Base-by-base conservation (phyloP, 2,888 invertebrate species). In the Drosophila setosimentum region DNA sequence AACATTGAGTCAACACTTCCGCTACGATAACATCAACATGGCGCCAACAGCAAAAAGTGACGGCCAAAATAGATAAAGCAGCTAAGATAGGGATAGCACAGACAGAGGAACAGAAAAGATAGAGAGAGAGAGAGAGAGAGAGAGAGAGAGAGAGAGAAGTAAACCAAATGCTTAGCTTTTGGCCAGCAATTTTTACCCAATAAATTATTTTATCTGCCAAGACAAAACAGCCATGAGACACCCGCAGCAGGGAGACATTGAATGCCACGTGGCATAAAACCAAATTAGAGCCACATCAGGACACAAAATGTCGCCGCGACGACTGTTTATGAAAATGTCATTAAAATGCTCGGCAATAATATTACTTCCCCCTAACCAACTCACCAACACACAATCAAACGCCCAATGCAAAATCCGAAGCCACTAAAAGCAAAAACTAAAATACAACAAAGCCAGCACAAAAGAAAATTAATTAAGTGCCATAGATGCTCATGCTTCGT, bases 1-100 rank as follows among this genome's bases (percentile, higher is more conserved):
- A 88, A 87, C 87, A 88, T 87, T 88, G 88, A 87, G 87, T 88
- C 87, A 87, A 87, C 87, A 87, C 87, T 87, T 87, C 88, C 87
- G 88, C 78, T 76, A 73, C 77, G 88, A 88, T 88, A 87, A 83
- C 87, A 87, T 87, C 87, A 87, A 78, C 83, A 83, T 87, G 87
- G 87, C 87, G 87, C 87, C 87, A 87, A 83, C 83, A 81, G 78
- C 80, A 69, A 73, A 73, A 76, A 80, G 69, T 82, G 75, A 68
- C 75, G 71, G 78, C 82, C 83, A 82, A 81, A 79, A 86, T 79
- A 85, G 87, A 87, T 87, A 85, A 86, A 77, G 70, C 79, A 68
- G 61, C 64, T 59, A 24, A 84, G 87, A 87, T 86, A 86, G 82
- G 40, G 45, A 67, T 66, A 66, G 48, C 32, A 71, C 30, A 57